phyloP scores from a whole-genome alignment of 2,797 vertebrate genomes.

The Manis pentadactyla region DNA sequence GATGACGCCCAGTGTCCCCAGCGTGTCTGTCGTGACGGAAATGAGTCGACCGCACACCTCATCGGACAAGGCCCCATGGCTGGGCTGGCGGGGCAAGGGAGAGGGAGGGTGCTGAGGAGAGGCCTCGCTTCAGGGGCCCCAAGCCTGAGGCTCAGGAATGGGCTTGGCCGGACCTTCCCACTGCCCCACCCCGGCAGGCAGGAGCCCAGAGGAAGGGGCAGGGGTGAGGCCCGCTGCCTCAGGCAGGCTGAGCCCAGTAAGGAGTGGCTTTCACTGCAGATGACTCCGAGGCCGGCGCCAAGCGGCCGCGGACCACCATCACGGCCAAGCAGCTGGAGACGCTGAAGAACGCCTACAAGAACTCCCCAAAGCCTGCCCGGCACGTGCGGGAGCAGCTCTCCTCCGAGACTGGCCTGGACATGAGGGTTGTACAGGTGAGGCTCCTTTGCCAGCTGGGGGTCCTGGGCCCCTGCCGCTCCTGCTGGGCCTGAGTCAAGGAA shows the following conservation, averaged over 20 bases:
- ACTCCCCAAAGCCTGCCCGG: constrained; percentile 96
- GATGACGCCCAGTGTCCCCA: fast-evolving
- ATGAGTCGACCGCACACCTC: too few species aligned
- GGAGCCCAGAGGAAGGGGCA: background rate
- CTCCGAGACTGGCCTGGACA: constrained; percentile 97
- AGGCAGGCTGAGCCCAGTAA: background rate
- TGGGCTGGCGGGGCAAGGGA: background rate
- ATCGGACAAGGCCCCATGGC: background rate
- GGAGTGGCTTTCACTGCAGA: constrained; percentile 86
- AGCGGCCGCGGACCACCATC: constrained; percentile 97
- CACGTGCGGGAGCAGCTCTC: constrained; percentile 98
- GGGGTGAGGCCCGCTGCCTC: background rate
- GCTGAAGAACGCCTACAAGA: constrained; percentile 98
- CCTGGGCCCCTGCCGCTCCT: fast-evolving
- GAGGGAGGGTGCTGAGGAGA: too few species aligned
- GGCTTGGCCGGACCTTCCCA: background rate
- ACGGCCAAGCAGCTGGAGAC: constrained; percentile 99
- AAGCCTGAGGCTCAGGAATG: background rate
- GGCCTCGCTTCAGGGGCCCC: too few species aligned
- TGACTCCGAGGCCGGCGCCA: constrained; percentile 97
- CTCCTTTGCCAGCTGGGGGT: background rate
- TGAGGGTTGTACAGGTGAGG: constrained; percentile 98
- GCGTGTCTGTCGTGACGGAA: background rate
- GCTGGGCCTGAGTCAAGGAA: background rate
- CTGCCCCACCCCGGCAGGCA: background rate